These are phyloP conservation scores for Lordiphosa fenestrarum DNA, from an alignment of 2,888 invertebrate genomes.

Conservation along the genomic window DNA sequence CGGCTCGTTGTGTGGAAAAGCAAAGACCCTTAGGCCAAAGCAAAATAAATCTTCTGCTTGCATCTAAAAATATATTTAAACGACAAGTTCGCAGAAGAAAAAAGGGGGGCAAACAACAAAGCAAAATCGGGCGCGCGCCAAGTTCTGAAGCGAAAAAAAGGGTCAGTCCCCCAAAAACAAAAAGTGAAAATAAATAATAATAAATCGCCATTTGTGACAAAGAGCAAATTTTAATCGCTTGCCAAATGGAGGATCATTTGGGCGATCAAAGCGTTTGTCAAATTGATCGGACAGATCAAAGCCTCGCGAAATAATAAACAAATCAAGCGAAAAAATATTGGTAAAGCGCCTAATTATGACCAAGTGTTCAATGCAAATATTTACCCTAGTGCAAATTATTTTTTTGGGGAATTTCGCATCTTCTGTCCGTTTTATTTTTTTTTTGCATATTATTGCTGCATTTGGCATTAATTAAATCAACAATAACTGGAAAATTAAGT, in stretches of 20 bases:
- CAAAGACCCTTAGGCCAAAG: slow-evolving; percentile 17
- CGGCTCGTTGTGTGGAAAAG: not conserved
- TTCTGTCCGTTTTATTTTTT: not conserved
- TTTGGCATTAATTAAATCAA: slow-evolving; percentile 40
- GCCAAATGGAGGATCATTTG: slow-evolving; percentile 22
- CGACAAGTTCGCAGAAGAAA: slow-evolving; percentile 13
- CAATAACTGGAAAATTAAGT: slow-evolving; percentile 14
- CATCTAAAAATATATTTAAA: slow-evolving; percentile 52
- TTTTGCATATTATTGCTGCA: slow-evolving; percentile 14
- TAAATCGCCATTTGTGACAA: slow-evolving; percentile 33
- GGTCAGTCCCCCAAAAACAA: not conserved
- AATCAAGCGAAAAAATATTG: slow-evolving; percentile 55
- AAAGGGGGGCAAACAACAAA: slow-evolving; percentile 66
- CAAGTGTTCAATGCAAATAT: slow-evolving; percentile 27
- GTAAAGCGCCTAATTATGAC: slow-evolving; percentile 47
- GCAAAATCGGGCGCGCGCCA: slow-evolving; percentile 47
- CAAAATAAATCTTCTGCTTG: slow-evolving; percentile 55
- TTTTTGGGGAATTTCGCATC: not conserved
- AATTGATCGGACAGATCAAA: slow-evolving; percentile 49
- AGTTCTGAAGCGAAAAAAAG: slow-evolving; percentile 30
- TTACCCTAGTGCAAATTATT: slow-evolving; percentile 12
- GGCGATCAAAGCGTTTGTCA: slow-evolving; percentile 39
- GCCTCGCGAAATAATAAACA: slow-evolving; percentile 41
- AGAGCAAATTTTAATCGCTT: slow-evolving; percentile 31
- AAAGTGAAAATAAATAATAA: slow-evolving; percentile 28